Percentiles rank a stretch among this genome's conserved stretches.
phyloP scores from a whole-genome alignment of 2,113 vertebrate species.

The Hydrolagus affinis region DNA sequence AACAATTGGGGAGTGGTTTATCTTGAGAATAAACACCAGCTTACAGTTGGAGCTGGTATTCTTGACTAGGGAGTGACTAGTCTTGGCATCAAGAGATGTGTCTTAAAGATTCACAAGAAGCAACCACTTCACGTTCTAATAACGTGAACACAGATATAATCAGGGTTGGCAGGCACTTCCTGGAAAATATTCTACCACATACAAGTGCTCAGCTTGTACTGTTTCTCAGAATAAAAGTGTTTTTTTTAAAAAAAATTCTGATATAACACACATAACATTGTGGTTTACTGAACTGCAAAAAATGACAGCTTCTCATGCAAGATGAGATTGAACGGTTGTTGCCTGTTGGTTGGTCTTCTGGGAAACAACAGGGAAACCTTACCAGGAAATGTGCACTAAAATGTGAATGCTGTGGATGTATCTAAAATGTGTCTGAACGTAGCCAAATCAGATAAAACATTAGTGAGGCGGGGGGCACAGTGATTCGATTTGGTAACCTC shows the following conservation, averaged over 20 bases:
- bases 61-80: background rate
- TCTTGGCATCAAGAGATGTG: background rate
- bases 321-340: background rate
- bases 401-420: background rate
- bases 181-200: background rate
- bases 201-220: background rate
- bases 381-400: background rate
- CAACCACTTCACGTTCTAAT: constrained; percentile 15
- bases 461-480: constrained; percentile 2
- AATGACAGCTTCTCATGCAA: background rate
- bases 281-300: constrained; percentile 13
- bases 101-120: background rate
- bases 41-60: too few relatives aligned
- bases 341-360: constrained; percentile 15
- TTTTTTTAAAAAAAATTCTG: background rate
- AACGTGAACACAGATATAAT: constrained; percentile 30
- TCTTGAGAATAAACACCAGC: too few relatives aligned
- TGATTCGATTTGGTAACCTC: constrained; percentile 17
- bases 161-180: constrained; percentile 17
- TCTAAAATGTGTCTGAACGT: background rate
- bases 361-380: constrained; percentile 4
- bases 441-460: background rate
- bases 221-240: constrained; percentile 22
- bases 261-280: constrained; percentile 1
- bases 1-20: too few relatives aligned